A percentile compares a stretch with the other conserved stretches of the same genome.
These are phyloP conservation scores for Pyrgus malvae DNA, from an alignment of 2,888 invertebrate species.

Conservation along the genomic window DNA sequence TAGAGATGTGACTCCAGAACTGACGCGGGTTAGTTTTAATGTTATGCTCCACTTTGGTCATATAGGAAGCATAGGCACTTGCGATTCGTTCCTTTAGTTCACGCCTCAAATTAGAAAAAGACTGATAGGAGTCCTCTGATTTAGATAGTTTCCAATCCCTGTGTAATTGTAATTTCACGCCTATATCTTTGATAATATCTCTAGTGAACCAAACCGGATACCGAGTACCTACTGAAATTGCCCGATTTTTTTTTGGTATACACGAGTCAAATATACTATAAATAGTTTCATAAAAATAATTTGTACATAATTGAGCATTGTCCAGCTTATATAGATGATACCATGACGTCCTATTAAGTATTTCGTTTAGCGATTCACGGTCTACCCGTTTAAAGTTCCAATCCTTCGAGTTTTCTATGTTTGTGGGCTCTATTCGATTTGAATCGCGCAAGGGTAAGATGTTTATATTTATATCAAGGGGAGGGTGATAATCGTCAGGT, in stretches of 20 bases:
- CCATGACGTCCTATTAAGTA: not conserved
- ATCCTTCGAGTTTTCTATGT: not conserved
- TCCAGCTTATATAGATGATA: not conserved
- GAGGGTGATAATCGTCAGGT: slow-evolving; percentile 9
- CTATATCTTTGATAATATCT: not conserved
- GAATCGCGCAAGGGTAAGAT: not conserved
- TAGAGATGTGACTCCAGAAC: slow-evolving; percentile 6
- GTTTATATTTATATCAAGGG: not conserved
- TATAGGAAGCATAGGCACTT: not conserved
- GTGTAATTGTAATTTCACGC: too few species aligned
- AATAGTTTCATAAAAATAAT: not conserved
- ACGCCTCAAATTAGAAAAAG: too few species aligned
- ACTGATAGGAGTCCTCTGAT: too few species aligned
- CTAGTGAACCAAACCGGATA: slow-evolving; percentile 10
- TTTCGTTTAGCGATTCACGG: not conserved
- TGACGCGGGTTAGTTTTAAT: slow-evolving; percentile 5
- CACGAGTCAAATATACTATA: slow-evolving; percentile 2
- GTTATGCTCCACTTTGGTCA: not conserved
- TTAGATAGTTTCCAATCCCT: too few species aligned
- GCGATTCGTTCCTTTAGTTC: not conserved
- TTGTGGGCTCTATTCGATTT: not conserved
- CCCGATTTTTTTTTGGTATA: slow-evolving; percentile 7
- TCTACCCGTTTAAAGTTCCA: slow-evolving; percentile 3
- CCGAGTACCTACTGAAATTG: not conserved
- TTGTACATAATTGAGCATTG: not conserved